A percentile compares a stretch with the other conserved stretches of the same genome.
Conservation (phyloP, 2,888 invertebrate species). For the Oxyscelio sp. region DNA sequence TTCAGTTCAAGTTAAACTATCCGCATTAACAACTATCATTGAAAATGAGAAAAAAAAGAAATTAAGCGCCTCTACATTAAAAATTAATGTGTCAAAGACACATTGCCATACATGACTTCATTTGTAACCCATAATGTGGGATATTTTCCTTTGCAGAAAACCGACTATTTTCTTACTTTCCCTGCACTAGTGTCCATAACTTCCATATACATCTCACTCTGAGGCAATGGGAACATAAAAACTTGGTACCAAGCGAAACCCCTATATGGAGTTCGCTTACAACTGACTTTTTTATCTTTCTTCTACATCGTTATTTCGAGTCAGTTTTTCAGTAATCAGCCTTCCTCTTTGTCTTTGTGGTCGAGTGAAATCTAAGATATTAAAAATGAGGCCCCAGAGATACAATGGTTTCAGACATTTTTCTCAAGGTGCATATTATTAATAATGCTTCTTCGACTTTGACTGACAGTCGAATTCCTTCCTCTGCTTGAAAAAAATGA, state of each 20-base stretch:
- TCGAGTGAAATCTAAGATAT: no score
- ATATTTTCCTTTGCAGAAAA: conserved; percentile 39
- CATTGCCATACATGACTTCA: conserved; percentile 23
- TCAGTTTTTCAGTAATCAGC: no score
- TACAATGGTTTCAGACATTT: not conserved
- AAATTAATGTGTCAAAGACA: conserved; percentile 51
- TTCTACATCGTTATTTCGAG: conserved; percentile 3
- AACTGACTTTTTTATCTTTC: conserved; percentile 31
- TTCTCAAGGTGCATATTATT: not conserved
- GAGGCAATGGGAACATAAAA: conserved; percentile 39
- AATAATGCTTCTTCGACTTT: not conserved
- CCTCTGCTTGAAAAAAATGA: conserved; percentile 31
- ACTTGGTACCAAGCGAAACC: conserved; percentile 31
- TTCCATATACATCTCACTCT: conserved; percentile 52
- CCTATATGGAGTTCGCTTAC: conserved; percentile 24
- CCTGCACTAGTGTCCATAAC: not conserved
- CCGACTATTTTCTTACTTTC: conserved; percentile 25
- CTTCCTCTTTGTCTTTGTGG: no score
- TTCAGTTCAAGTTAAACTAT: conserved; percentile 23
- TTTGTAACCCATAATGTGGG: not conserved
- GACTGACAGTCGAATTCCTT: conserved; percentile 29
- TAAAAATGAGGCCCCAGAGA: no score
- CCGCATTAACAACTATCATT: conserved; percentile 7
- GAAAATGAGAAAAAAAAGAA: not conserved
- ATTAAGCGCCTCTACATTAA: conserved; percentile 11